Conservation (phyloP, 2,797 vertebrate species). For the Cottoperca gobio region DNA sequence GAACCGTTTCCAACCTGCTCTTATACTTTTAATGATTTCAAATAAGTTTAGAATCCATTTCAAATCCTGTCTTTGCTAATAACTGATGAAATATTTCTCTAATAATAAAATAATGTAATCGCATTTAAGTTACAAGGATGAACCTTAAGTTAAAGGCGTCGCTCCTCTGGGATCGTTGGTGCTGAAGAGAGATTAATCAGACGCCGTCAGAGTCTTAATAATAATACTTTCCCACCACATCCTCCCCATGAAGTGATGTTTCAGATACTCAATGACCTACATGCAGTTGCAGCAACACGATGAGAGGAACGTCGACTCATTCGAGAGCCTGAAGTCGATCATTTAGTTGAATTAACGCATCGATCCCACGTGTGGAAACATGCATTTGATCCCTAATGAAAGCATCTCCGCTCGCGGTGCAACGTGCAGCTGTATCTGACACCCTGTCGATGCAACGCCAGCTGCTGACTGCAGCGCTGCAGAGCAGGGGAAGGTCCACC, state of each 20-base stretch:
- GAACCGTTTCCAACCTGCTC: constrained; percentile 41
- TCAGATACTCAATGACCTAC: no score
- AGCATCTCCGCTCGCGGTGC: background rate
- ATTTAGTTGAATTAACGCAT: background rate
- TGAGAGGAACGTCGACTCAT: background rate
- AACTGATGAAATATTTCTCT: background rate
- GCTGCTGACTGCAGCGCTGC: background rate
- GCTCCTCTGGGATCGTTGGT: no score
- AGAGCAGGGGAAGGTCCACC: constrained; percentile 3
- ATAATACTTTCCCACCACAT: no score
- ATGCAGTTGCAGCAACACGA: no score
- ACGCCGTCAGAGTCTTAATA: no score
- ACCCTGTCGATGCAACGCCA: background rate
- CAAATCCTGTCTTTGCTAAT: no score
- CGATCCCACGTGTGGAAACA: background rate
- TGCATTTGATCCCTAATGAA: background rate
- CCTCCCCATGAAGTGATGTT: no score
- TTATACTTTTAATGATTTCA: no score
- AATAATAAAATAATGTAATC: background rate
- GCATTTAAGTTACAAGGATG: no score
- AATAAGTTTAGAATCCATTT: background rate
- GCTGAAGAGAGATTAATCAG: background rate
- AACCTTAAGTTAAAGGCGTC: no score
- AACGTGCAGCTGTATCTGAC: background rate
- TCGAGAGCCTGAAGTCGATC: background rate